Evolutionary conservation across 2,888 invertebrate genomes (phyloP).

Genomic region (Acanthoscelides obtectus): DNA sequence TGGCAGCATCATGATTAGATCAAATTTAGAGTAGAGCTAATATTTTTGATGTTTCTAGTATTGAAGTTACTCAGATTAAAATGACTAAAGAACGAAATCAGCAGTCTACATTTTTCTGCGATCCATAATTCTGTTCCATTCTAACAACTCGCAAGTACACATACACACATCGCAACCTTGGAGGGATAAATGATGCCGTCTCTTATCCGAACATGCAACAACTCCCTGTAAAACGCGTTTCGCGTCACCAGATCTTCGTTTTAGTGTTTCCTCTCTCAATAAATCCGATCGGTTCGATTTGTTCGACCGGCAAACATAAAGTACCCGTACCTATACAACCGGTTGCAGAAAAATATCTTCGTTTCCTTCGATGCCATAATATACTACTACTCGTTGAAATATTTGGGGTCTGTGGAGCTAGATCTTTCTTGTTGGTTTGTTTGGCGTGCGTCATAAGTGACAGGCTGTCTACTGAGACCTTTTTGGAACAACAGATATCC

Average conservation of each 20-base stretch:
- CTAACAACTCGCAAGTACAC: not conserved
- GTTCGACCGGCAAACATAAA: not conserved
- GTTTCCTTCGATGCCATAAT: not conserved
- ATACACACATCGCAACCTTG: not conserved
- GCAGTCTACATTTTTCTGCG: too few species aligned
- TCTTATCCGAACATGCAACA: not conserved
- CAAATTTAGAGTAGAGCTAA: too few species aligned
- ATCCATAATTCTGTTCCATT: too few species aligned
- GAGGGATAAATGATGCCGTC: not conserved
- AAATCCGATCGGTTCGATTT: not conserved
- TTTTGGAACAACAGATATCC: too few species aligned
- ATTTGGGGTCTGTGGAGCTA: too few species aligned
- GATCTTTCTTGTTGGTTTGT: too few species aligned
- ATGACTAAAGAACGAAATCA: too few species aligned
- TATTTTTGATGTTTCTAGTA: too few species aligned
- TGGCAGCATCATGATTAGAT: too few species aligned
- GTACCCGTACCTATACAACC: not conserved
- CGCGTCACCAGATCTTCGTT: not conserved
- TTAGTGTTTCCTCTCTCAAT: not conserved
- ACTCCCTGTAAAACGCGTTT: not conserved
- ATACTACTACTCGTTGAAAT: not conserved
- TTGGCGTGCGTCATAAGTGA: too few species aligned
- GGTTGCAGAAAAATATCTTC: not conserved
- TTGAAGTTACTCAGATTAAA: too few species aligned
- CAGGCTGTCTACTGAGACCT: too few species aligned